Percentiles rank a stretch among this genome's conserved stretches.
Conservation (phyloP, 2,113 vertebrate species). For the Columba livia region DNA sequence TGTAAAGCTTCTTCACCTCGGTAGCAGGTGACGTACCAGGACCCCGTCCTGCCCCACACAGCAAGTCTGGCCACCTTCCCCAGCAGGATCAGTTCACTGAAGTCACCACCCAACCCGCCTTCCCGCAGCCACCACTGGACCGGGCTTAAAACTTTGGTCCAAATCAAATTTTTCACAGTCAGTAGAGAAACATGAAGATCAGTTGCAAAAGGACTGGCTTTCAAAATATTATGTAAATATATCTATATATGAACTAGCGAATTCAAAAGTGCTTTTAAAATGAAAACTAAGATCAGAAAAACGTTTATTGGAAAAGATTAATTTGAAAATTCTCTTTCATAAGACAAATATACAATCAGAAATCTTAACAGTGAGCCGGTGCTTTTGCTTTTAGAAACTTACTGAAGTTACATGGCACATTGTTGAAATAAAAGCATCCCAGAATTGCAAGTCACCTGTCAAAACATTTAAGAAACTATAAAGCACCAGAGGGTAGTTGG, state of each 20-base stretch:
- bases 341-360: neutral
- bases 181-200: neutral
- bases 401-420: neutral
- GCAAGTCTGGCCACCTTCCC: neutral
- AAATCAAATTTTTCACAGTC: neutral
- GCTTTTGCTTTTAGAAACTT: neutral
- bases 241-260: neutral
- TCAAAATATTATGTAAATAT: neutral
- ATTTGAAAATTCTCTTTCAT: neutral
- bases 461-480: neutral
- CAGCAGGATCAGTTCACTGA: neutral
- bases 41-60: neutral
- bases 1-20: neutral
- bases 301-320: neutral
- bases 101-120: neutral
- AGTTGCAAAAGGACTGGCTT: neutral
- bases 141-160: neutral
- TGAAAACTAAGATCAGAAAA: neutral
- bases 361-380: neutral
- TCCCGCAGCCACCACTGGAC: neutral
- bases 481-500: neutral
- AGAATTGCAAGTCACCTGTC: neutral
- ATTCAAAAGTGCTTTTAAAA: neutral
- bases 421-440: neutral
- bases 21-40: neutral